These are phyloP conservation scores for Graptemys geographica DNA, from an alignment of 2,797 vertebrate species.

Conservation along the genomic window DNA sequence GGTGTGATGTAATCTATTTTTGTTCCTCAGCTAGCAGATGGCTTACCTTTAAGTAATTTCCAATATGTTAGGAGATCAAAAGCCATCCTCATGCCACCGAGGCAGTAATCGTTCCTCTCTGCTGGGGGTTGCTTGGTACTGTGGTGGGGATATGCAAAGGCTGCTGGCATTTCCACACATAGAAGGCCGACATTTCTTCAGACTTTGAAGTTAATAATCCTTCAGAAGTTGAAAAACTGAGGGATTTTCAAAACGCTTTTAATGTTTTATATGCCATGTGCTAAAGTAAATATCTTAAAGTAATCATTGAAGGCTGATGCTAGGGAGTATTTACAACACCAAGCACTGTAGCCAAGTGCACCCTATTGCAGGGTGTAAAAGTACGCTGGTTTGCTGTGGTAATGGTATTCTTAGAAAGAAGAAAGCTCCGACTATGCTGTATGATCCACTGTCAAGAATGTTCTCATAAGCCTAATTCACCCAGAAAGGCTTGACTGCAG, in stretches of 20 bases:
- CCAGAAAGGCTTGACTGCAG: rapidly evolving
- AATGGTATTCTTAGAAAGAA: rapidly evolving
- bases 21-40: conserved; percentile 87
- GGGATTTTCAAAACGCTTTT: conserved; percentile 83
- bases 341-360: rapidly evolving
- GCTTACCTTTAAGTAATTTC: conserved; percentile 95
- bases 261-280: conserved; percentile 83
- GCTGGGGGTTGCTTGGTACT: conserved; percentile 88
- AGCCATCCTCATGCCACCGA: conserved; percentile 82
- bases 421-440: neutral
- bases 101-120: conserved; percentile 90
- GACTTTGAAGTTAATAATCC: conserved; percentile 99
- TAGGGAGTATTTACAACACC: rapidly evolving
- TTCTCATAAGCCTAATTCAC: rapidly evolving
- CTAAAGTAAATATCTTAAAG: conserved; percentile 81
- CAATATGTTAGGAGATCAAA: conserved; percentile 92
- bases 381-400: neutral
- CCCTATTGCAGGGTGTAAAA: rapidly evolving
- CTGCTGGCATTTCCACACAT: conserved; percentile 98
- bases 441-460: neutral
- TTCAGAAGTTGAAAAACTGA: conserved; percentile 93
- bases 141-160: conserved; percentile 91
- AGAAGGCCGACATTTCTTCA: conserved; percentile 95
- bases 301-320: conserved; percentile 49
- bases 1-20: conserved; percentile 93